phyloP scores from a whole-genome alignment of 2,797 vertebrate genomes.

The Lithobates pipiens region DNA sequence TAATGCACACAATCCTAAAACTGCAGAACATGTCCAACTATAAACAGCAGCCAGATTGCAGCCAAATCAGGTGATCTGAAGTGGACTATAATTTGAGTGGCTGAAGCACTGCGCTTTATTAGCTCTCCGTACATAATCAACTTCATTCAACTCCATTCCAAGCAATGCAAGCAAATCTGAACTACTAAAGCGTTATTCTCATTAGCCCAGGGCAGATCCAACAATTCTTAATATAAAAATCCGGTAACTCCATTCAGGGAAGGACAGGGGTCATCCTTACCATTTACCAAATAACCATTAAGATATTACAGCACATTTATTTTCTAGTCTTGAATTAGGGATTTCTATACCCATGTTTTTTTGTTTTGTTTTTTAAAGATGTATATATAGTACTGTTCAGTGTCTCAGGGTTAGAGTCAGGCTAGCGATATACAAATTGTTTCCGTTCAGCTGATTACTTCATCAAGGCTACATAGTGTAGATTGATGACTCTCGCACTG shows the following conservation, averaged over 20 bases:
- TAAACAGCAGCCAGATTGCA: not conserved
- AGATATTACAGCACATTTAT: too few species aligned
- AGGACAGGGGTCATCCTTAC: too few species aligned
- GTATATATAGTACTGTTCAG: too few species aligned
- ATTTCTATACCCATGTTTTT: not conserved
- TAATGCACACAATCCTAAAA: not conserved
- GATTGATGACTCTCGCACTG: too few species aligned
- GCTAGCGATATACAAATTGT: too few species aligned
- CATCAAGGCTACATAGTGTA: too few species aligned
- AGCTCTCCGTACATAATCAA: not conserved
- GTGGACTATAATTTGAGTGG: not conserved
- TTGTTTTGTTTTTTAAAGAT: not conserved
- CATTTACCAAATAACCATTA: not conserved
- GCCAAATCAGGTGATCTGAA: not conserved
- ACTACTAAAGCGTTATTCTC: constrained; percentile 20
- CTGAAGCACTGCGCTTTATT: not conserved
- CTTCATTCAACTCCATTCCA: constrained; percentile 23
- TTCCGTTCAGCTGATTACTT: too few species aligned
- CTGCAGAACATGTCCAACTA: not conserved
- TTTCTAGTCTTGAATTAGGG: not conserved
- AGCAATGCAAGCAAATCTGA: constrained; percentile 41
- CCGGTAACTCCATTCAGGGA: constrained; percentile 48
- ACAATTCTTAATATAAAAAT: constrained; percentile 9
- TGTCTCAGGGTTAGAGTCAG: too few species aligned
- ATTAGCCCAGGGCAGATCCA: constrained; percentile 62